A percentile compares a stretch with the other conserved stretches of the same genome.
phyloP scores from a whole-genome alignment of 2,888 invertebrate species.

The Drosophila pseudotakahashii region DNA sequence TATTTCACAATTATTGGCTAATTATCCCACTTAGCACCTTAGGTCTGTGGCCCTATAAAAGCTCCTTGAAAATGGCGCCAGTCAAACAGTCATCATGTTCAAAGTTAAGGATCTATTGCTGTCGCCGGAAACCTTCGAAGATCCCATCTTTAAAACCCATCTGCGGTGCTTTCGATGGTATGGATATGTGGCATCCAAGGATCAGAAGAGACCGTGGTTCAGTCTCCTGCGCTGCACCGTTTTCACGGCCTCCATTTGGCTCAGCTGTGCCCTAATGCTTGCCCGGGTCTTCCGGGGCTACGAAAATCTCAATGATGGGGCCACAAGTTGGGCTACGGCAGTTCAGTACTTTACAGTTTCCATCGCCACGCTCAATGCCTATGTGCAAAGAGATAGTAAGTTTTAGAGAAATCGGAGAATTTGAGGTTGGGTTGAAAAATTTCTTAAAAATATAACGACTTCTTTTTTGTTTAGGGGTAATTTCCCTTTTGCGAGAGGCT shows the following conservation, averaged over 20 bases:
- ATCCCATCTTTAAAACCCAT: constrained; percentile 65
- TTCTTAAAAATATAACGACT: too few relatives aligned
- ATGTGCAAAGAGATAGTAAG: constrained; percentile 67
- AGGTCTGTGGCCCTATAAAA: constrained; percentile 16
- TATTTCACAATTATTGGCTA: constrained; percentile 41
- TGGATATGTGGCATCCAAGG: constrained; percentile 64
- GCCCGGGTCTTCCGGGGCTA: constrained; percentile 52
- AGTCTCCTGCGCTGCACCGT: constrained; percentile 59
- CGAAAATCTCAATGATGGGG: constrained; percentile 56
- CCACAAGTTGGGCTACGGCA: constrained; percentile 70
- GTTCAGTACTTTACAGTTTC: constrained; percentile 71
- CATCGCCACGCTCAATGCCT: constrained; percentile 68
- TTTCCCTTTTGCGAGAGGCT: constrained; percentile 55
- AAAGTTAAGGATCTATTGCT: constrained; percentile 57
- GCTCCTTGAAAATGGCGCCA: fast-evolving
- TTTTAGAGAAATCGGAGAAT: too few relatives aligned
- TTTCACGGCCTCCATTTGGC: constrained; percentile 68
- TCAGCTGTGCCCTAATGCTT: constrained; percentile 60
- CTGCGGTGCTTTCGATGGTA: constrained; percentile 59
- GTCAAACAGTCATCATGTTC: constrained; percentile 49
- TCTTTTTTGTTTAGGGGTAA: constrained; percentile 65
- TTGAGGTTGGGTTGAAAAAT: too few relatives aligned
- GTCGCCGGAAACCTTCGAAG: constrained; percentile 57
- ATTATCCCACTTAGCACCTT: constrained; percentile 15
- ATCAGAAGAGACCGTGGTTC: constrained; percentile 54